phyloP scores from a whole-genome alignment of 2,113 vertebrate genomes.

The Pelmatolapia mariae region DNA sequence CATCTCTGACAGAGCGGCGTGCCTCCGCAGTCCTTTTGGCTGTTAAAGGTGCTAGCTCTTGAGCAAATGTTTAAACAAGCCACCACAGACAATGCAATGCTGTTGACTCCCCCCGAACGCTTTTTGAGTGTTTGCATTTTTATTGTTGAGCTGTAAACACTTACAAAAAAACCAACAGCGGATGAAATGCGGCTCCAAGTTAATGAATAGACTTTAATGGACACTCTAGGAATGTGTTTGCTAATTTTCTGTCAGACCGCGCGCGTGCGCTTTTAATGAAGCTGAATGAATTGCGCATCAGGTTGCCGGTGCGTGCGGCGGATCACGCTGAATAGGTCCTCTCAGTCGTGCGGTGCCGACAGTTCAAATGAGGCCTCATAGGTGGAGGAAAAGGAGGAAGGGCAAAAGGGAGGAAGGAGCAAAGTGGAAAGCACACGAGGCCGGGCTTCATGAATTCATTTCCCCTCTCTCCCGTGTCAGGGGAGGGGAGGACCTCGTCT shows the following conservation, averaged over 20 bases:
- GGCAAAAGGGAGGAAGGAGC: constrained; percentile 1
- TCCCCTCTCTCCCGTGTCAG: constrained; percentile 25
- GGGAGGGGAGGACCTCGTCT: constrained; percentile 27
- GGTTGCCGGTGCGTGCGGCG: constrained; percentile 12
- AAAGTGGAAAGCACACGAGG: constrained; percentile 3
- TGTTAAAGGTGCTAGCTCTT: background rate
- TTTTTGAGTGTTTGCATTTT: constrained; percentile 27
- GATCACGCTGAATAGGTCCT: constrained; percentile 22
- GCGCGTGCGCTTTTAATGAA: constrained; percentile 18
- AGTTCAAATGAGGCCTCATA: background rate
- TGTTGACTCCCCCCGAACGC: background rate
- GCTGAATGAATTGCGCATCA: constrained; percentile 24
- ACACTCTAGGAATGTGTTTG: constrained; percentile 32
- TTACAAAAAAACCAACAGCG: constrained; percentile 16
- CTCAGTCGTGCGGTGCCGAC: background rate
- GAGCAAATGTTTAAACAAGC: constrained; percentile 28
- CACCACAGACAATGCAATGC: background rate
- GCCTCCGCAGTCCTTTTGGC: constrained; percentile 4
- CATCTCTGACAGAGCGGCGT: constrained; percentile 21
- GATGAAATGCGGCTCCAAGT: constrained; percentile 25
- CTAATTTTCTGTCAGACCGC: constrained; percentile 15
- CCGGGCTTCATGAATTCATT: constrained; percentile 36
- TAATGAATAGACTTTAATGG: constrained; percentile 51
- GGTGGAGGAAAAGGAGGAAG: background rate
- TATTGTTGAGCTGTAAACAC: constrained; percentile 23